Evolutionary conservation across 2,888 invertebrate species (phyloP).

Genomic region (Masnerella sp.): DNA sequence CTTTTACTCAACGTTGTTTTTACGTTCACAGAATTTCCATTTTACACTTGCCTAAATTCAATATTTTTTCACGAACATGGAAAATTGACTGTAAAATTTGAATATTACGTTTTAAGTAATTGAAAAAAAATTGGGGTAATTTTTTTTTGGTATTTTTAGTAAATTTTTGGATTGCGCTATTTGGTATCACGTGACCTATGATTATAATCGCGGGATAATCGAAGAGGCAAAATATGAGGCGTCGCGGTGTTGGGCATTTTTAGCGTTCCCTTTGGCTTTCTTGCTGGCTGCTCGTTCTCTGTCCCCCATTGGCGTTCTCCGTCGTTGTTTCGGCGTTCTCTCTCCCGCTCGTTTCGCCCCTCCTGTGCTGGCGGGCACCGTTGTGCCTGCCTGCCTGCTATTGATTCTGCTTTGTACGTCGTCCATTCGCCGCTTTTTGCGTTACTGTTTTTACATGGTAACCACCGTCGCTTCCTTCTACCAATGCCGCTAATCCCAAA

Average conservation of each 20-base stretch:
- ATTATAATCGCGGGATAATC: no score
- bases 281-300: slow-evolving; percentile 33
- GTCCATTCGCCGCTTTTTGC: slow-evolving; percentile 60
- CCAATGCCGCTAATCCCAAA: slow-evolving; percentile 51
- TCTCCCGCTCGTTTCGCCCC: slow-evolving; percentile 63
- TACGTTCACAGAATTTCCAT: no score
- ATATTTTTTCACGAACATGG: no score
- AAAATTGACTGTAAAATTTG: no score
- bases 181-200: no score
- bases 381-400: slow-evolving; percentile 73
- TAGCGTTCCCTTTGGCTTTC: slow-evolving; percentile 43
- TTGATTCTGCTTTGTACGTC: slow-evolving; percentile 74
- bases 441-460: slow-evolving; percentile 61
- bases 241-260: slow-evolving; percentile 40
- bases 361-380: slow-evolving; percentile 63
- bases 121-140: no score
- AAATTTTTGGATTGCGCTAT: no score
- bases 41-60: no score
- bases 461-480: slow-evolving; percentile 54
- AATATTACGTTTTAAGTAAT: no score
- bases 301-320: slow-evolving; percentile 37
- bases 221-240: slow-evolving; percentile 36
- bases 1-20: no score
- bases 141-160: no score
- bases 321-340: slow-evolving; percentile 44